Conservation (phyloP, 2,888 invertebrate species). For the Perizoma flavofasciatum region DNA sequence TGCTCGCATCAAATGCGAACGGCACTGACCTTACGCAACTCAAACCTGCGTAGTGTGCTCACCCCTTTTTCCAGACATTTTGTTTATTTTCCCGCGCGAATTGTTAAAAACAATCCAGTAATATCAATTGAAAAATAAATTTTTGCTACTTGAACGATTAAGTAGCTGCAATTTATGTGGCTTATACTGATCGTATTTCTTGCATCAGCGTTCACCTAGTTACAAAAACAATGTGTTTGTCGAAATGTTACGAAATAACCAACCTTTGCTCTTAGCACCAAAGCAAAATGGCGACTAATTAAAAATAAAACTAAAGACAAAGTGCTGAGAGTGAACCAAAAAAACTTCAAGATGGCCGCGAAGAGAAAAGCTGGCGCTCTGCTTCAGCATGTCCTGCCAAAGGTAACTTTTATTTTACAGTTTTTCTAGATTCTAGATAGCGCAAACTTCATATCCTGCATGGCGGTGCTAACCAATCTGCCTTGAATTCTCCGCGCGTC, state of each 20-base stretch:
- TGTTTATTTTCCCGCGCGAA: conserved; percentile 23
- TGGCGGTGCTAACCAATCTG: conserved; percentile 22
- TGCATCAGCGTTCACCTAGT: conserved; percentile 25
- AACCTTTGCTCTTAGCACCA: conserved; percentile 31
- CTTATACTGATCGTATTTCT: conserved; percentile 18
- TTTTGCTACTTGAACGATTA: not conserved
- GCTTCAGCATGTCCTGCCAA: conserved; percentile 86
- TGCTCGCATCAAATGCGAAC: conserved; percentile 48
- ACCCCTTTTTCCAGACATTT: conserved; percentile 28
- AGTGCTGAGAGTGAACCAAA: conserved; percentile 66
- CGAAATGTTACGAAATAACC: conserved; percentile 36
- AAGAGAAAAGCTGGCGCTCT: conserved; percentile 73
- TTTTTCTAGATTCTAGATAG: conserved; percentile 49
- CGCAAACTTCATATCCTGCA: conserved; percentile 42
- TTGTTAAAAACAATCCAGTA: conserved; percentile 13
- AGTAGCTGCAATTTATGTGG: conserved; percentile 6
- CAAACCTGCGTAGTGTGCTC: conserved; percentile 37
- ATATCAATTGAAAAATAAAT: conserved; percentile 4
- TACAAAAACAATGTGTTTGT: conserved; percentile 19
- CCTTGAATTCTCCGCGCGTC: conserved; percentile 17
- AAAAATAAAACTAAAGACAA: conserved; percentile 68
- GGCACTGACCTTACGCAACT: conserved; percentile 63
- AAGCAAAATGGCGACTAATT: conserved; percentile 64
- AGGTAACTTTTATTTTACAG: conserved; percentile 69
- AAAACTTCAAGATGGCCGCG: conserved; percentile 85